A percentile compares a stretch with the other conserved stretches of the same genome.
Evolutionary conservation across 1,140 invertebrate species (phyloP).

Genomic region (Drosophila funebris): DNA sequence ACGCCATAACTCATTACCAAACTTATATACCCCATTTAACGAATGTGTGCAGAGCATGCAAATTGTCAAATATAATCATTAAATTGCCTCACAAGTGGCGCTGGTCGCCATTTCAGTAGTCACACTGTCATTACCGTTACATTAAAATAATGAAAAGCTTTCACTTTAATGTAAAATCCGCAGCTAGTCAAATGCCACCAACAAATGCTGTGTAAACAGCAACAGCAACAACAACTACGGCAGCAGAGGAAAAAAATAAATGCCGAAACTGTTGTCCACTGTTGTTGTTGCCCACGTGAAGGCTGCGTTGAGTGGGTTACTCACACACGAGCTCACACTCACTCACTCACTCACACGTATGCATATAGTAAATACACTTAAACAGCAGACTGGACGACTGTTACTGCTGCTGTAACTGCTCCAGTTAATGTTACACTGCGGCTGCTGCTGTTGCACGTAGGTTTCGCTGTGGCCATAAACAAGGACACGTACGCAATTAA

Average conservation of each 20-base stretch:
- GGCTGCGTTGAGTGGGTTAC: conserved; percentile 1
- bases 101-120: conserved; percentile 6
- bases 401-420: conserved; percentile 10
- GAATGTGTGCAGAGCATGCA: not conserved
- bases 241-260: conserved; percentile 6
- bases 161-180: conserved; percentile 43
- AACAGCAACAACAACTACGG: not conserved
- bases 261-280: conserved; percentile 30
- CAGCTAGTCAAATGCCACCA: conserved; percentile 31
- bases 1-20: not conserved
- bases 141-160: conserved; percentile 54
- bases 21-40: conserved; percentile 3
- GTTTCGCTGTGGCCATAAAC: conserved; percentile 49
- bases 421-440: conserved; percentile 9
- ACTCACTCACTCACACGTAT: not conserved
- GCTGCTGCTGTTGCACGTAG: conserved; percentile 27
- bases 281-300: conserved; percentile 19
- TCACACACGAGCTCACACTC: not conserved
- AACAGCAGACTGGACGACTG: conserved; percentile 6
- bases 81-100: conserved; percentile 5
- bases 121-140: conserved; percentile 32
- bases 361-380: not conserved
- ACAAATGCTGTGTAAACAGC: conserved; percentile 24
- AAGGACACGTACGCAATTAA: conserved; percentile 81
- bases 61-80: conserved; percentile 15